Evolutionary conservation across 1,140 invertebrate genomes (phyloP), one percentile per base, ranked within the genome.

Genomic region (Brachionus angularis): DNA sequence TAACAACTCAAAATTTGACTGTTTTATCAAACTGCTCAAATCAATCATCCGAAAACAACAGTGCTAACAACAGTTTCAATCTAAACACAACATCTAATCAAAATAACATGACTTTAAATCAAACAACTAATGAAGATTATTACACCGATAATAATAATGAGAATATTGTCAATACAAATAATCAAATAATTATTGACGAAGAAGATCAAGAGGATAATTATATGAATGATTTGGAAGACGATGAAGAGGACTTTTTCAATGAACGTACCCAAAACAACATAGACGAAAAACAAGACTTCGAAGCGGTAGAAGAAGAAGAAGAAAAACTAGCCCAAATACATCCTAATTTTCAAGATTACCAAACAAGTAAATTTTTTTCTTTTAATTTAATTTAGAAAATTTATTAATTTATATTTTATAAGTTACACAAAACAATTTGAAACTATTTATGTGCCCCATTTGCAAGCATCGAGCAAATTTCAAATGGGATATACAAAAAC

Each of bases 401-500:
- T 73, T 80, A 67, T 75, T 77, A 55, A 73, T 74, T 39, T 79
- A 80, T 73, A 73, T 79, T n/a, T n/a, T n/a, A n/a, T n/a, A n/a
- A 23, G 77, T 77, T 5, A 79, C 78, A 1, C 79, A 80, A 55
- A 72, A 75, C 33, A 79, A 81, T 62, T 50, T 81, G 0, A 80
- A 80, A 55, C 74, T 74, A 34, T 82, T 78, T 72, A 78, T 77
- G 75, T 80, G 79, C 73, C 77, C 78, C 3, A 71, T 76, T 8
- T 80, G 79, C 75, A 78, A 78, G 12, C 73, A 39, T 8, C 72
- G 79, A 21, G 75, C 78, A 31, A 80, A 80, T 72, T 79, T 78
- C 76, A 79, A 79, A 67, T 82, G 80, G 79, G 79, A 82, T 64
- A 76, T 81, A 7, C 75, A 77, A 5, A 82, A 82, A 72, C 80